Evolutionary conservation across 64 coral and sea anemone species (phyloP).

Genomic region (Pocillopora verrucosa): DNA sequence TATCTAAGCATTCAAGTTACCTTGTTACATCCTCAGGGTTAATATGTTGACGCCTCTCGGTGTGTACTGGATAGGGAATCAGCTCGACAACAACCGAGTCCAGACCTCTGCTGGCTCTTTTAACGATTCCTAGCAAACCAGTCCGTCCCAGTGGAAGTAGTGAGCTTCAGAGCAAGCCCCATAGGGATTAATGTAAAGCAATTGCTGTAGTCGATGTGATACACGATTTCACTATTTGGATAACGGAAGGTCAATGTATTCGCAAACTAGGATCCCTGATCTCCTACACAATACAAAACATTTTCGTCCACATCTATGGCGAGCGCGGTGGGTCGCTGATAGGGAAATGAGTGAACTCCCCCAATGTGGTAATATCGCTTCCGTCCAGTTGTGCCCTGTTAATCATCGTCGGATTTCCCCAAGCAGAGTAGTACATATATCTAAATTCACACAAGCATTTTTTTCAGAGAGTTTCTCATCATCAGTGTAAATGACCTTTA

Average conservation of each 20-base stretch:
- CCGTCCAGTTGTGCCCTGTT: slow-evolving; percentile 14
- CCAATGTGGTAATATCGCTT: not conserved
- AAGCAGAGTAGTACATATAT: slow-evolving; percentile 12
- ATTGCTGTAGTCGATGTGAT: slow-evolving; percentile 7
- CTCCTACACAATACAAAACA: not conserved
- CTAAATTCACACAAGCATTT: not conserved
- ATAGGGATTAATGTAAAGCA: not conserved
- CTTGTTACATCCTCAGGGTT: slow-evolving; percentile 2
- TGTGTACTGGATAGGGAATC: not conserved
- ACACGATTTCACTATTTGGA: slow-evolving; percentile 26
- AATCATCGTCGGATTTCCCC: slow-evolving; percentile 1
- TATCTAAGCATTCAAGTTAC: not conserved
- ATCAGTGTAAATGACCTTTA: too few relatives aligned
- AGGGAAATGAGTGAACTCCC: not conserved
- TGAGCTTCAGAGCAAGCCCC: slow-evolving; percentile 19
- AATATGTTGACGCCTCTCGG: slow-evolving; percentile 24
- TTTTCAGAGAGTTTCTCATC: too few relatives aligned
- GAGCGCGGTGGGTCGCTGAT: not conserved
- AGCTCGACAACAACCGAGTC: not conserved
- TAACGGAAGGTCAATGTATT: slow-evolving; percentile 23
- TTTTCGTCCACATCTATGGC: slow-evolving; percentile 30
- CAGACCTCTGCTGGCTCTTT: slow-evolving; percentile 6
- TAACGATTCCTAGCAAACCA: slow-evolving; percentile 12
- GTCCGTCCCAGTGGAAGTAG: slow-evolving; percentile 32
- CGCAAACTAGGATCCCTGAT: not conserved